Evolutionary conservation across 2,113 vertebrate genomes (phyloP), one percentile per base, ranked within the genome.

Genomic region (Blennius ocellaris): DNA sequence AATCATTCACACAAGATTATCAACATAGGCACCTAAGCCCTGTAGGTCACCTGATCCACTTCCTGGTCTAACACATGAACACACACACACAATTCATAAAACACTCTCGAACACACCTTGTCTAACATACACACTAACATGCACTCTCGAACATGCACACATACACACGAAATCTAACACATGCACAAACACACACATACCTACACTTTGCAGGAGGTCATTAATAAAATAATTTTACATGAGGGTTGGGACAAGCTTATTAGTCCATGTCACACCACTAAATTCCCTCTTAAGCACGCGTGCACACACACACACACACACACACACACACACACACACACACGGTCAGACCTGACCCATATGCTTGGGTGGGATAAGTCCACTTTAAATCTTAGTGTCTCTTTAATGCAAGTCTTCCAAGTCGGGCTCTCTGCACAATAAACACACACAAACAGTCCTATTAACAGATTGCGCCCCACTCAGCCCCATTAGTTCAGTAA

Each of bases 321-420:
- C 52, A 58, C 52, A 48, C 57, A 68, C 44, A 41, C 36, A 78
- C 65, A 49, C 57, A 49, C 52, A 48, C 45, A 17, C 6, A 14
- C 55, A 59, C 39, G 72, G 61, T 53, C 50, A 72, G 69, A 69
- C 69, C 57, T 80, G 41, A 72, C 52, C 86, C 90, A 86, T 89
- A 87, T 90, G 86, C 83, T 71, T 77, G 50, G 21, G 69, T 58
- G 40, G 73, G 85, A 82, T 90, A 81, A 87, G 51, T 61, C 71
- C 58, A 49, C 59, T 54, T 81, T 71, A 78, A 63, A 63, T 81
- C 65, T 76, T 59, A 84, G 58, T 71, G 76, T 65, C 72, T 65
- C 72, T 69, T 43, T 69, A 76, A 73, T 56, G 48, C 66, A 55
- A 81, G 44, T 67, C 55, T 66, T 76, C 79, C 30, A 82, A 7